Evolutionary conservation across 1,140 invertebrate genomes (phyloP), one percentile per base, ranked within the genome.

Genomic region (Muscidifurax raptorellus): DNA sequence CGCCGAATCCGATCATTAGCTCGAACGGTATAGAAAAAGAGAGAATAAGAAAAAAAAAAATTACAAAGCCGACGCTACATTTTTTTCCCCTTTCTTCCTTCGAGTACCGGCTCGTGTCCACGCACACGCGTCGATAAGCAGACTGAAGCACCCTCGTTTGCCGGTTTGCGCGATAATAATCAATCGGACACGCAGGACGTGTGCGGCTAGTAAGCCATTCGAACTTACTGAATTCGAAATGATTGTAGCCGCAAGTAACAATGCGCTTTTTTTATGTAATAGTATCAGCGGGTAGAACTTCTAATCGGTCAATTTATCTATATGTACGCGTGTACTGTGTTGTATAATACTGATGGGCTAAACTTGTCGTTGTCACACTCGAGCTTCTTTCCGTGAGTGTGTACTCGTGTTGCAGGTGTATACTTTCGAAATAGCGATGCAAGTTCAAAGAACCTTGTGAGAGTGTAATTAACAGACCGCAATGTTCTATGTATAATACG

Each of bases 211-310:
- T n/a, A n/a, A n/a, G 87, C 89, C 85, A 92, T 91, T 91, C 90
- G 87, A 86, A 89, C 88, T 89, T 90, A 90, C 87, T 91, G 91
- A 92, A 92, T 92, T 90, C 89, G 90, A 92, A 92, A 92, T 91
- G 90, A 92, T 92, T 92, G 30, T n/a, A n/a, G n/a, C 52, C 36
- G 66, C 32, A 52, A 10, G n/a, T 25, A 52, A 81, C 40, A 72
- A 52, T 52, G 66, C n/a, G 4, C 6, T 47, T 32, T 36, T 81
- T 81, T 80, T 80, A 69, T 81, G 36, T 40, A 25, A 36, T 10
- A n/a, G 7, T 18, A 13, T 4, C 30, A 32, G 72, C 47, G 2
- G 12, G 18, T n/a, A 15, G n/a, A n/a, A n/a, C n/a, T n/a, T 28
- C 15, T 80, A 47, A 72, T 52, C 69, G 47, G 40, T 64, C 80